Evolutionary conservation across 2,888 invertebrate species (phyloP), one percentile per base, ranked within the genome.

Genomic region (Bombylius major): DNA sequence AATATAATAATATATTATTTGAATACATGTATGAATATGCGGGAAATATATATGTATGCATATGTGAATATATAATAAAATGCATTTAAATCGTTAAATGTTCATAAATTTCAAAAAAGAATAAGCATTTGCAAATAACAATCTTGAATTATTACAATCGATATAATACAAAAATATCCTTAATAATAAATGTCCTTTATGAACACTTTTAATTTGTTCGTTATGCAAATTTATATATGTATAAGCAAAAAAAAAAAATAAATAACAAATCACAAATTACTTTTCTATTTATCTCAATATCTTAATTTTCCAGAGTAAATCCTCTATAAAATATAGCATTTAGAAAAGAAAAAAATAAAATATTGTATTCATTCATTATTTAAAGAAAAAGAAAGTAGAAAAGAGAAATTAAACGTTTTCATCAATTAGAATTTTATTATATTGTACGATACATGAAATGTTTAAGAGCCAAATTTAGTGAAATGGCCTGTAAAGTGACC

Each of bases 51-150:
- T 55, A 62, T 42, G 58, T 61, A 62, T 54, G 60, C 59, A 63
- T 60, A 55, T 49, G n/a, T n/a, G n/a, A n/a, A 51, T 58, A 53
- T 46, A 59, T 57, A 59, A 60, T 23, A 23, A 23, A 23, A 23
- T 23, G 3, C 23, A 23, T 23, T 3, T 23, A 23, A 1, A 23
- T 56, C 53, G 57, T 72, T 63, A 60, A 63, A 69, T 70, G 70
- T 54, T 45, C 50, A 54, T 54, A 54, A 54, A 54, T 54, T 50
- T 14, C 31, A 11, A 14, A 33, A 46, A 13, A 5, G 14, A 50
- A 50, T 34, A 48, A 54, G 50, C 50, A 50, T 48, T 7, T 5
- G n/a, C 44, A 55, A 46, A 46, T 36, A 51, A 46, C 47, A 50
- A 47, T 55, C 55, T 55, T 55, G 55, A 55, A 55, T 47, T 51